phyloP scores from a whole-genome alignment of 1,140 invertebrate species.

The Sesamia nonagrioides region DNA sequence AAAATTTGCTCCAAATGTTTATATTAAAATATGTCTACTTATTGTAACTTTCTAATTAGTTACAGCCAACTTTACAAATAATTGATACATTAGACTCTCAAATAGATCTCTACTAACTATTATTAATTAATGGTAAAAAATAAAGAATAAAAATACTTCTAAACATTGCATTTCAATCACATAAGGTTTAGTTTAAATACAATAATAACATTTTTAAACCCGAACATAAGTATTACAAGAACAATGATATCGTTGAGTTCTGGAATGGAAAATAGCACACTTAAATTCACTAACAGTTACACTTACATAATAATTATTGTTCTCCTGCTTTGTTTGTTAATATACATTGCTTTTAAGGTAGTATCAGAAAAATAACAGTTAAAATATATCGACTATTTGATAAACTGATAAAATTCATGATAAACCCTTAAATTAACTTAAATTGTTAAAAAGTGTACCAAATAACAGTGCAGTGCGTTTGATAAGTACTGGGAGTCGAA shows the following conservation, averaged over 20 bases:
- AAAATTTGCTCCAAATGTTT: conserved; percentile 87
- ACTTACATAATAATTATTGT: conserved; percentile 88
- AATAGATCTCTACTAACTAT: conserved; percentile 88
- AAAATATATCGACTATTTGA: conserved; percentile 84
- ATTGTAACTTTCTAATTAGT: conserved; percentile 86
- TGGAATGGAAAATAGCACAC: conserved; percentile 88
- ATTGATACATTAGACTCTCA: conserved; percentile 88
- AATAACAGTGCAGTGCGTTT: conserved; percentile 85
- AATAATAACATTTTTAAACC: conserved; percentile 87
- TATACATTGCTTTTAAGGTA: conserved; percentile 86
- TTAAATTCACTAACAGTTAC: conserved; percentile 87
- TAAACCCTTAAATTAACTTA: conserved; percentile 83
- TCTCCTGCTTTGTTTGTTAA: conserved; percentile 86
- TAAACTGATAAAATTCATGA: conserved; percentile 82
- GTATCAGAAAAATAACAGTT: conserved; percentile 86
- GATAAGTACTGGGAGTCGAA: conserved; percentile 82
- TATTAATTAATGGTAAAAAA: conserved; percentile 86
- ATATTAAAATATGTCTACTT: conserved; percentile 87
- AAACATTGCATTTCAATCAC: conserved; percentile 88
- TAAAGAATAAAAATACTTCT: conserved; percentile 88
- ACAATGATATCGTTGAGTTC: conserved; percentile 87
- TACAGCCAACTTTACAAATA: conserved; percentile 88
- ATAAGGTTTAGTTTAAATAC: conserved; percentile 87
- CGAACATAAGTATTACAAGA: conserved; percentile 87
- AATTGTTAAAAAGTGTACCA: conserved; percentile 77